A percentile compares a stretch with the other conserved stretches of the same genome.
Conservation (phyloP, 2,797 vertebrate genomes). For the Erithacus rubecula region DNA sequence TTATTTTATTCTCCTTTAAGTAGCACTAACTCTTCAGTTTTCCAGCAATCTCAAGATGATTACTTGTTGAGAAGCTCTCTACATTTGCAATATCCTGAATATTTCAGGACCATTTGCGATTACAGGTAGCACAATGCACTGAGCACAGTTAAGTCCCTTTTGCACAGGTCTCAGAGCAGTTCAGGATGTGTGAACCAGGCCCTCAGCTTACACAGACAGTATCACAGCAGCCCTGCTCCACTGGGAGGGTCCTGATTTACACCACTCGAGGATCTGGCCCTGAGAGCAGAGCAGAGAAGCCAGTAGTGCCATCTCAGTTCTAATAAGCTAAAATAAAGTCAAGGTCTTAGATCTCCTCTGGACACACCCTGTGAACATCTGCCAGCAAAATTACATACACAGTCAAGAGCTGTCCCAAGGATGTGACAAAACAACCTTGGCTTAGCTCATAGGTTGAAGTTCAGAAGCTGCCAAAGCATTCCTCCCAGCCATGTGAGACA, state of each 20-base stretch:
- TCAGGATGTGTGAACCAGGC: neutral
- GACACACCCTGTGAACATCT: neutral
- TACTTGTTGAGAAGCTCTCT: neutral
- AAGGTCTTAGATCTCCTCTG: neutral
- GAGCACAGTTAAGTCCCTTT: neutral
- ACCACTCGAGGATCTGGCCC: neutral
- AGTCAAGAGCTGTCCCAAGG: neutral
- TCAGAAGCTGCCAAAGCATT: neutral
- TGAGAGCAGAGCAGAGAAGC: neutral
- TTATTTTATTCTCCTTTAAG: slow-evolving; percentile 42
- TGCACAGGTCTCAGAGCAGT: neutral
- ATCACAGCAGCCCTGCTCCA: neutral
- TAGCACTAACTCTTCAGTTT: slow-evolving; percentile 9
- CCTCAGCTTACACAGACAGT: neutral
- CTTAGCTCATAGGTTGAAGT: neutral
- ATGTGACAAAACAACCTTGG: neutral
- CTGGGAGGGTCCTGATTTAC: neutral
- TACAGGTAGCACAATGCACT: neutral
- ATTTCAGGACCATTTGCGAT: neutral
- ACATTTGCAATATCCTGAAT: neutral
- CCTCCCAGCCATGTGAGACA: neutral
- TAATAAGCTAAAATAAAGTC: neutral
- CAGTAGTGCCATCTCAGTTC: neutral
- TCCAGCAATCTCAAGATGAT: slow-evolving; percentile 10
- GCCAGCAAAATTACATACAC: neutral